Evolutionary conservation across 2,797 vertebrate species (phyloP).

Genomic region (Cephalopachus bancanus): DNA sequence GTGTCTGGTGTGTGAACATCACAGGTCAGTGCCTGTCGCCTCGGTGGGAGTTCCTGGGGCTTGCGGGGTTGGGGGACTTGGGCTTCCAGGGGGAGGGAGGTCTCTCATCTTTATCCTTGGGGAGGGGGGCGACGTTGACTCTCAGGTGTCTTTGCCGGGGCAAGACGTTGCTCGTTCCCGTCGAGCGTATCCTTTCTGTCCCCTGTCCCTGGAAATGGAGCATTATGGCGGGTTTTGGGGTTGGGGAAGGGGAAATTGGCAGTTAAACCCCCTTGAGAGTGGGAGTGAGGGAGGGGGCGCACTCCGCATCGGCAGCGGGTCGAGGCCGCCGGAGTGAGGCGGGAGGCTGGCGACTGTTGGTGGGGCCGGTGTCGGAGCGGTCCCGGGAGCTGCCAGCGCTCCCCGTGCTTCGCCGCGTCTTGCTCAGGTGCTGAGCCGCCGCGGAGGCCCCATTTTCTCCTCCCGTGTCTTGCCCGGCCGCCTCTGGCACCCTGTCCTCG

Average conservation of each 20-base stretch:
- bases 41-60: slow-evolving; percentile 68
- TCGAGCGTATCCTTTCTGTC: not conserved
- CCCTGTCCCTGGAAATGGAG: slow-evolving; percentile 56
- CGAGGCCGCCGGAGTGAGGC: slow-evolving; percentile 43
- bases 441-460: slow-evolving; percentile 72
- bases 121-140: not conserved
- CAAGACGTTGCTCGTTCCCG: slow-evolving; percentile 15
- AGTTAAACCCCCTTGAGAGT: slow-evolving; percentile 82
- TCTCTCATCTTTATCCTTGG: not conserved
- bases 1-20: slow-evolving; percentile 93
- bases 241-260: slow-evolving; percentile 78
- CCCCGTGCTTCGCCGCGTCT: slow-evolving; percentile 42
- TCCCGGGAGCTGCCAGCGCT: slow-evolving; percentile 59
- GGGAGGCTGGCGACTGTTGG: slow-evolving; percentile 51
- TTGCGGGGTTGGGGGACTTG: slow-evolving; percentile 52
- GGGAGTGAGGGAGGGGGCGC: slow-evolving; percentile 81
- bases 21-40: slow-evolving; percentile 92
- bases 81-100: slow-evolving; percentile 67
- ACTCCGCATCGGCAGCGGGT: slow-evolving; percentile 34
- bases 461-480: not conserved
- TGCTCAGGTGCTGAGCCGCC: slow-evolving; percentile 56
- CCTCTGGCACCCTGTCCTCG: not conserved
- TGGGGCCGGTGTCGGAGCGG: slow-evolving; percentile 45
- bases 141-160: not conserved
- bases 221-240: slow-evolving; percentile 84